Conservation (phyloP, 2,888 invertebrate species). For the Taphrorychus bicolor region DNA sequence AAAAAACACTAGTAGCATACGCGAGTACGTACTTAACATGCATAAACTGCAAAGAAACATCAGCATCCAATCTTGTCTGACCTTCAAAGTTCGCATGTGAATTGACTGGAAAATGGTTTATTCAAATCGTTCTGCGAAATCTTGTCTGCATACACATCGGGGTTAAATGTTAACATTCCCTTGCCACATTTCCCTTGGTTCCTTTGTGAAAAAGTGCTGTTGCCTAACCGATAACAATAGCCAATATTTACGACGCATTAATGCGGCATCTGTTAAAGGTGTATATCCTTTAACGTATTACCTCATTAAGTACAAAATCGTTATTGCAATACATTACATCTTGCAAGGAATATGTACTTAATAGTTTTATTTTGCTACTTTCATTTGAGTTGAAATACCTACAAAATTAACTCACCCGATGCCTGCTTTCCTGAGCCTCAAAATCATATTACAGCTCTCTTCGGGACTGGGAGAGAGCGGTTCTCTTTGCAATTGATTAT, state of each 20-base stretch:
- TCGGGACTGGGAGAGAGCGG: constrained; percentile 54
- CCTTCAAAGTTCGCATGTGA: background rate
- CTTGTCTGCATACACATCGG: background rate
- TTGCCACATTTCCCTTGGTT: background rate
- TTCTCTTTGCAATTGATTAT: constrained; percentile 60
- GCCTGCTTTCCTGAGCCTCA: constrained; percentile 77
- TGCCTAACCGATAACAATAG: background rate
- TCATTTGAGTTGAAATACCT: too few relatives aligned
- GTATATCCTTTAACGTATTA: too few relatives aligned
- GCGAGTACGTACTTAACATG: too few relatives aligned
- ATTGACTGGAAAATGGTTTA: background rate
- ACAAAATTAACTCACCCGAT: constrained; percentile 68
- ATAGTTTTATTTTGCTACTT: too few relatives aligned
- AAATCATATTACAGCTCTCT: constrained; percentile 77
- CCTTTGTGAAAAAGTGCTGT: background rate
- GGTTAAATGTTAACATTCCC: background rate
- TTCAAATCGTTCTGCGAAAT: background rate
- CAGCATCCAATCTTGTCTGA: background rate
- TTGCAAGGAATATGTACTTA: too few relatives aligned
- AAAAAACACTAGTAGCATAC: too few relatives aligned
- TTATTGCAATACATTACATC: too few relatives aligned
- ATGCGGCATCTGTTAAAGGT: too few relatives aligned
- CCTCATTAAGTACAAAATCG: too few relatives aligned
- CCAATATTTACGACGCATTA: too few relatives aligned
- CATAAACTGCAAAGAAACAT: too few relatives aligned